Percentiles rank a stretch among this genome's conserved stretches.
These are phyloP conservation scores for Ptilodon capucinus DNA, from an alignment of 2,888 invertebrate species.

Conservation along the genomic window DNA sequence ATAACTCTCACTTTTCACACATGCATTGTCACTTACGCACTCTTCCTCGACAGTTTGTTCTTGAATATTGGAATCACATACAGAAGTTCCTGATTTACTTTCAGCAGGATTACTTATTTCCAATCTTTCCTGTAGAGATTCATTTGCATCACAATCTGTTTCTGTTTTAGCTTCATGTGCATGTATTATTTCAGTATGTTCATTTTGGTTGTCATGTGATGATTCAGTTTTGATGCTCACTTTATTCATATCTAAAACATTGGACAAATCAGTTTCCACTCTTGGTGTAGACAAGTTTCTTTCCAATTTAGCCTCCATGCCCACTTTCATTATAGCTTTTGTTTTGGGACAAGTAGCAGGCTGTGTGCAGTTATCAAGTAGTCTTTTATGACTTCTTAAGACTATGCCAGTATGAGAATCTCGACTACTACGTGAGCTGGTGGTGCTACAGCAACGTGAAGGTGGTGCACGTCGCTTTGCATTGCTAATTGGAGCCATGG, in stretches of 20 bases:
- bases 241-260: conserved; percentile 49
- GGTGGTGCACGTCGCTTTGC: conserved; percentile 54
- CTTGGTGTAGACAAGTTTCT: conserved; percentile 56
- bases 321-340: conserved; percentile 51
- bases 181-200: conserved; percentile 43
- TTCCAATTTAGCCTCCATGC: conserved; percentile 54
- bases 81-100: conserved; percentile 43
- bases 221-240: conserved; percentile 50
- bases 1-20: conserved; percentile 73
- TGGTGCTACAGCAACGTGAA: conserved; percentile 69
- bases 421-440: conserved; percentile 76
- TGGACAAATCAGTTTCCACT: conserved; percentile 55
- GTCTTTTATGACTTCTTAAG: conserved; percentile 84
- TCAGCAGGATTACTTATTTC: conserved; percentile 42
- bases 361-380: conserved; percentile 62
- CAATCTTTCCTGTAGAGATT: conserved; percentile 63
- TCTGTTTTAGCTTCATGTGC: conserved; percentile 45
- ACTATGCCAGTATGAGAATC: conserved; percentile 82
- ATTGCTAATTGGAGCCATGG: conserved; percentile 55
- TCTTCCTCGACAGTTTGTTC: conserved; percentile 56
- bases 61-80: conserved; percentile 43
- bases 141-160: conserved; percentile 58
- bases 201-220: conserved; percentile 40
- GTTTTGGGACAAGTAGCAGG: conserved; percentile 54
- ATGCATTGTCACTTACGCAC: conserved; percentile 60